Base-by-base conservation (phyloP, 2,797 vertebrate species). In the Mus spretus region DNA sequence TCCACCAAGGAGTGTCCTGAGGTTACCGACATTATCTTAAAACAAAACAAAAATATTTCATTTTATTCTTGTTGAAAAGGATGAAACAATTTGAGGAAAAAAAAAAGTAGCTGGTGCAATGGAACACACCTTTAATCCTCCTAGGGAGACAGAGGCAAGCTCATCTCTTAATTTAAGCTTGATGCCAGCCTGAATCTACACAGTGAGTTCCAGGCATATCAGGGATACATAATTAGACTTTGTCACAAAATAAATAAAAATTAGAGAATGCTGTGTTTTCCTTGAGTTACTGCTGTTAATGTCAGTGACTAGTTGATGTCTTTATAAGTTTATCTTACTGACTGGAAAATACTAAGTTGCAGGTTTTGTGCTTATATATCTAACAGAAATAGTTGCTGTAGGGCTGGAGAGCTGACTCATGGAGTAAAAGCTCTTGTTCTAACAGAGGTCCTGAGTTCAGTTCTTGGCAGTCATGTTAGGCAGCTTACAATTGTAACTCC, bases 271-370 rank as follows among this genome's bases (percentile, higher is more conserved):
- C 63, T 84, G 1, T 86, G 6, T 40, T 63, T 77, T 86, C 37
- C 55, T 81, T 87, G 28, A 81, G 37, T 81, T 84, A 63, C 2
- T 84, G n/a, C 94, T 92, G 59, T 93, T 94, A 77, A 87, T 53
- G 50, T 20, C 6, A 72, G 4, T 55, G 3, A 31, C 94, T 95
- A 77, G 77, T 81, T 93, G 90, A 3, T 88, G 53, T 79, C 20
- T 67, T 90, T 86, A 55, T 89, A 10, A 57, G 59, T 89, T 78
- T n/a, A 84, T 88, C 4, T 88, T 44, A 87, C 0, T 77, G 31
- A 70, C 57, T 94, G n/a, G 50, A 84, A 37, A 96, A 67, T 93
- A 85, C 74, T 95, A 74, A 12, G 22, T 82, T 89, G n/a, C 57
- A 31, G 74, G 79, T 82, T 87, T 92, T 77, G 15, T 75, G 11